Evolutionary conservation across 1,140 invertebrate species (phyloP).

Genomic region (Drosophila punjabiensis): DNA sequence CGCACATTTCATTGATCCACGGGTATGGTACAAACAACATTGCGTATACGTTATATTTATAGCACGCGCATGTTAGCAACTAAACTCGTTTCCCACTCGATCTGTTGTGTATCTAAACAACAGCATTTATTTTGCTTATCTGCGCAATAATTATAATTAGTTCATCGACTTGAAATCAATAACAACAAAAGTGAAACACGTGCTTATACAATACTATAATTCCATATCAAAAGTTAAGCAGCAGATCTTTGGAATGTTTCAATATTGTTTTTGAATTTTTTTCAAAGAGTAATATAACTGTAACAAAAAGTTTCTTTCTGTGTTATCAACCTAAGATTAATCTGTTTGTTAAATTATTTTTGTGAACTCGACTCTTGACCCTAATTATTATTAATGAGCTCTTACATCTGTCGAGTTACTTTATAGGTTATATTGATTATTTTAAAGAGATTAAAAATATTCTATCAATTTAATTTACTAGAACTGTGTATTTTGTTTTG

Average conservation of each 20-base stretch:
- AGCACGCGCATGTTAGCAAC: constrained; percentile 8
- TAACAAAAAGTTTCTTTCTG: not conserved
- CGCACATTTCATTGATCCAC: not conserved
- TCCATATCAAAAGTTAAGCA: not conserved
- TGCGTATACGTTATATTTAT: constrained; percentile 46
- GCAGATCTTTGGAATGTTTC: not conserved
- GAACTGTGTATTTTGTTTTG: not conserved
- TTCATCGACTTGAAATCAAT: constrained; percentile 2
- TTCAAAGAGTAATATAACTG: not conserved
- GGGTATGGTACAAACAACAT: constrained; percentile 2
- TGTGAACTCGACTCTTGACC: not conserved
- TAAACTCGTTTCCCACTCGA: constrained; percentile 3
- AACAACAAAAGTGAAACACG: not conserved
- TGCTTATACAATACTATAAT: not conserved
- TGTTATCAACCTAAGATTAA: not conserved
- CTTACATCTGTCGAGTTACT: not conserved
- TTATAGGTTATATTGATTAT: not conserved
- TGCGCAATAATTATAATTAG: constrained; percentile 16
- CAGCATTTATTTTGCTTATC: not conserved
- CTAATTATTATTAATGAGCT: not conserved
- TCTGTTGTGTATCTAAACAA: constrained; percentile 4
- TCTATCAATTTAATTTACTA: not conserved
- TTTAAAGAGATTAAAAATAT: not conserved
- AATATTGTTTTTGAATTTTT: not conserved
- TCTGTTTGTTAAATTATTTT: not conserved